These are phyloP conservation scores for Sebastes flavidus DNA, from an alignment of 2,797 vertebrate species.

Conservation along the genomic window DNA sequence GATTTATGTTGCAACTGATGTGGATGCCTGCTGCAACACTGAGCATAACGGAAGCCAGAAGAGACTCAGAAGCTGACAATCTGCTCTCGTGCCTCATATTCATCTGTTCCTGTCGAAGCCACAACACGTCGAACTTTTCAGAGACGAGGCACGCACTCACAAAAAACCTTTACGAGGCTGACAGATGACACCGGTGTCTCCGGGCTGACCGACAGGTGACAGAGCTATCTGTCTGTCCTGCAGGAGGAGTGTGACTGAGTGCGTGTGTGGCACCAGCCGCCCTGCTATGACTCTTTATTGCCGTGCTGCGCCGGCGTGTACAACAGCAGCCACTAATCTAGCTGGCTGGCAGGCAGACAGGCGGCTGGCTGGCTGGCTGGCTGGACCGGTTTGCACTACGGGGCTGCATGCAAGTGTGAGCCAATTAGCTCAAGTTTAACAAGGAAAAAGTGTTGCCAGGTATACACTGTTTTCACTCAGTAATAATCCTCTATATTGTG, in stretches of 20 bases:
- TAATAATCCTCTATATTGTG: constrained; percentile 40
- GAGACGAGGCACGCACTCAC: background rate
- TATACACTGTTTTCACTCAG: constrained; percentile 40
- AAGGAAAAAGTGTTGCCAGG: constrained; percentile 58
- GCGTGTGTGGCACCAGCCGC: constrained; percentile 47
- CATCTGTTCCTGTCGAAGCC: background rate
- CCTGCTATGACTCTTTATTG: constrained; percentile 68
- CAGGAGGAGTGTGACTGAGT: constrained; percentile 20
- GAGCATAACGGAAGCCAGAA: background rate
- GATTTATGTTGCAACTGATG: background rate
- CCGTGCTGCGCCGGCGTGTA: constrained; percentile 43
- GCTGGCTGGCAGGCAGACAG: constrained; percentile 67
- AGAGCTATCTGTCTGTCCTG: constrained; percentile 16
- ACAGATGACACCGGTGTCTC: constrained; percentile 23
- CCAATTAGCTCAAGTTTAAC: constrained; percentile 72
- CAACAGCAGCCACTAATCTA: constrained; percentile 73
- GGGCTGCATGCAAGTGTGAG: constrained; percentile 49
- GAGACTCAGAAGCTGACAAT: background rate
- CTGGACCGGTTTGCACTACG: constrained; percentile 34
- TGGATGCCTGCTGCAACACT: background rate
- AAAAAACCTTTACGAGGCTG: constrained; percentile 2
- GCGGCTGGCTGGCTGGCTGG: constrained; percentile 55
- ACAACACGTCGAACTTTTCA: constrained; percentile 3
- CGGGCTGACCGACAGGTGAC: constrained; percentile 48
- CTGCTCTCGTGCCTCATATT: background rate